A percentile compares a stretch with the other conserved stretches of the same genome.
phyloP scores from a whole-genome alignment of 2,113 vertebrate species.

The Sorex araneus region DNA sequence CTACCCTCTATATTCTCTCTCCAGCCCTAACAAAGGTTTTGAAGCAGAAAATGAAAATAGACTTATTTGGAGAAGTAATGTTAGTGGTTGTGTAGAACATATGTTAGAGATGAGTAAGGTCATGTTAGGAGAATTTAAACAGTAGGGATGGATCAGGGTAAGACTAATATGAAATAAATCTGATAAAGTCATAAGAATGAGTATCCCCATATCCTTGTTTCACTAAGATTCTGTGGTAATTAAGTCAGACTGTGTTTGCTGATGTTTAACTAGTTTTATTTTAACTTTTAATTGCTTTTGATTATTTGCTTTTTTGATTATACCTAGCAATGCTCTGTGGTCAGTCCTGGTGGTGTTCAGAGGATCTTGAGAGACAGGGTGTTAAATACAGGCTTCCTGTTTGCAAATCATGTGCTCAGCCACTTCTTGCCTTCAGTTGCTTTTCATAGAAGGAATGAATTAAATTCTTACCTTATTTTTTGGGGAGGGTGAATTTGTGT shows the following conservation, averaged over 20 bases:
- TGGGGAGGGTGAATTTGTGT: too few relatives aligned
- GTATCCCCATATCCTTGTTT: not conserved
- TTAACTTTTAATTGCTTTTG: not conserved
- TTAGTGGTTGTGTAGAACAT: not conserved
- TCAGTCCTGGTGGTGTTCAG: too few relatives aligned
- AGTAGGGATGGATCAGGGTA: not conserved
- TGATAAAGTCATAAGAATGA: not conserved
- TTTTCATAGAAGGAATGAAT: conserved; percentile 46
- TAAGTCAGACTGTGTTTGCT: not conserved
- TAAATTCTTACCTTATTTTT: not conserved
- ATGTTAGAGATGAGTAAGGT: not conserved
- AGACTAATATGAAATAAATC: conserved; percentile 11
- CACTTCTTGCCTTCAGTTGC: not conserved
- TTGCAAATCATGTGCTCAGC: too few relatives aligned
- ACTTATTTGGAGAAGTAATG: not conserved
- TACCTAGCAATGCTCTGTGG: too few relatives aligned
- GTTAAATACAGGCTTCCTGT: too few relatives aligned
- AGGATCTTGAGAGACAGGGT: too few relatives aligned
- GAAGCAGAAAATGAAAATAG: not conserved
- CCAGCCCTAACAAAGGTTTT: not conserved
- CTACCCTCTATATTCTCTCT: too few relatives aligned
- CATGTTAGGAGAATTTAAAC: not conserved
- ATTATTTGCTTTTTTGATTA: too few relatives aligned
- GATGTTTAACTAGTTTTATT: not conserved
- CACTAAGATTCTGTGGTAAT: not conserved